Percentiles rank a stretch among this genome's conserved stretches.
These are phyloP conservation scores for Macroramphosus scolopax DNA, from an alignment of 2,797 vertebrate species.

Conservation along the genomic window DNA sequence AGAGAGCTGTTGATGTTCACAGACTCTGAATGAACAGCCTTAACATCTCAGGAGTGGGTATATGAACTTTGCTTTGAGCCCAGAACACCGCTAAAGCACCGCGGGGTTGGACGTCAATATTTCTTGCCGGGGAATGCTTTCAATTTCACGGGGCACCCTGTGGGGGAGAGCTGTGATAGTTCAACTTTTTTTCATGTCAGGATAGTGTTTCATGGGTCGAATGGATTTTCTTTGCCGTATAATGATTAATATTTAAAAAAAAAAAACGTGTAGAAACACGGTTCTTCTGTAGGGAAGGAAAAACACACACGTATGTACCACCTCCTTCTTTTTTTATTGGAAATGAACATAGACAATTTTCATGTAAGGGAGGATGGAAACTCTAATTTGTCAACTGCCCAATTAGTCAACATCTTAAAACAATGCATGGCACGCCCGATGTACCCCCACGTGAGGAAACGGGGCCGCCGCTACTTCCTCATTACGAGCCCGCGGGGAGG, in stretches of 20 bases:
- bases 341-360: slow-evolving; percentile 5
- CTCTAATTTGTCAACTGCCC: slow-evolving; percentile 34
- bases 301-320: no score
- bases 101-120: slow-evolving; percentile 54
- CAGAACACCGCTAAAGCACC: slow-evolving; percentile 30
- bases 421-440: no score
- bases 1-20: slow-evolving; percentile 31
- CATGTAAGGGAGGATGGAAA: background rate
- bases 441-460: slow-evolving; percentile 36
- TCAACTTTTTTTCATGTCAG: slow-evolving; percentile 24
- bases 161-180: slow-evolving; percentile 11
- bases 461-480: slow-evolving; percentile 47
- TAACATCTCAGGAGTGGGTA: slow-evolving; percentile 33
- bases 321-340: no score
- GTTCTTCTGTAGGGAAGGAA: no score
- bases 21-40: slow-evolving; percentile 34
- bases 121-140: slow-evolving; percentile 42
- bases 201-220: background rate
- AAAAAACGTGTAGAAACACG: slow-evolving; percentile 7
- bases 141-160: slow-evolving; percentile 42
- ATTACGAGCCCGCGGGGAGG: slow-evolving; percentile 61
- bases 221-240: background rate
- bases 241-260: slow-evolving; percentile 8
- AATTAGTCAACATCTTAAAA: no score
- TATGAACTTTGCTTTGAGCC: slow-evolving; percentile 54